Conservation (phyloP, 2,113 vertebrate species). For the Corythoichthys intestinalis region DNA sequence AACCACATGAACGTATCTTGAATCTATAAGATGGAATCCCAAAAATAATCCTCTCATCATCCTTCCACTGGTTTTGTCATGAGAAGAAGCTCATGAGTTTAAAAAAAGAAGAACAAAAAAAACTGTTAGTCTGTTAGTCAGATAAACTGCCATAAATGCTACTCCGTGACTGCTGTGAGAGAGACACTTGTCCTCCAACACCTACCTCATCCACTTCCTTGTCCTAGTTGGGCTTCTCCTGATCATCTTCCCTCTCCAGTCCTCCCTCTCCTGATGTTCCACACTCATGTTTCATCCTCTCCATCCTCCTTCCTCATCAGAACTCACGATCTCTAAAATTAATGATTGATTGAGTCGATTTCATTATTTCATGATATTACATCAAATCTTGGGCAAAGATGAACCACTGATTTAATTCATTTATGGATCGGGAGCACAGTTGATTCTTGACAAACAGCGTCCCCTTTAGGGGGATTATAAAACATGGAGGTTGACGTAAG, state of each 20-base stretch:
- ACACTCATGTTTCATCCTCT: background rate
- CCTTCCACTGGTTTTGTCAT: background rate
- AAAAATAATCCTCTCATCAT: background rate
- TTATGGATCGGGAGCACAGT: constrained; percentile 1
- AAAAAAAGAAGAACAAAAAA: background rate
- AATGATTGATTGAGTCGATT: background rate
- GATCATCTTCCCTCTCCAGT: background rate
- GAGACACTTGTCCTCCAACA: constrained; percentile 1
- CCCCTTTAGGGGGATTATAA: constrained; percentile 10
- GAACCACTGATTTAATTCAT: constrained; percentile 9
- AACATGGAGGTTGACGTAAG: background rate
- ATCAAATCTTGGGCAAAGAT: constrained; percentile 16
- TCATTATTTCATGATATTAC: constrained; percentile 9
- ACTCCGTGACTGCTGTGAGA: background rate
- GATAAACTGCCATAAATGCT: constrained; percentile 2
- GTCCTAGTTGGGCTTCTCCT: constrained; percentile 1
- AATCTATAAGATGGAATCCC: background rate
- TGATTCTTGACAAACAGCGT: background rate
- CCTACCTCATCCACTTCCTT: constrained; percentile 1
- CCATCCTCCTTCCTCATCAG: background rate
- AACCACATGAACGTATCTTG: background rate
- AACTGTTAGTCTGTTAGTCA: background rate
- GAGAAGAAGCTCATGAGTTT: background rate
- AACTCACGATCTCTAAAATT: background rate
- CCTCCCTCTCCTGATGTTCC: background rate